phyloP scores from a whole-genome alignment of 1,140 invertebrate species.

The Patella vulgata region DNA sequence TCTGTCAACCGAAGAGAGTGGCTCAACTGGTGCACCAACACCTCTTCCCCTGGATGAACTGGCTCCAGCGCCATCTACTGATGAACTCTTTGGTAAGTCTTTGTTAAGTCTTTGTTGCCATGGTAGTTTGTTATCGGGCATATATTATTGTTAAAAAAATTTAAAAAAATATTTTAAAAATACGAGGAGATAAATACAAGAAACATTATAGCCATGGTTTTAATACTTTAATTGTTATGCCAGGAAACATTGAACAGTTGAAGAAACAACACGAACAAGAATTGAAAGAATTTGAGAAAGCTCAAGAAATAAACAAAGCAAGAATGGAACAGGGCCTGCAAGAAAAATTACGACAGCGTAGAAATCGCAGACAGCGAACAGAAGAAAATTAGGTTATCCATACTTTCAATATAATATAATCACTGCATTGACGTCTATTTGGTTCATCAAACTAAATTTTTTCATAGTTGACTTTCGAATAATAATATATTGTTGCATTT shows the following conservation, averaged over 20 bases:
- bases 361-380: constrained; percentile 23
- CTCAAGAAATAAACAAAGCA: constrained; percentile 62
- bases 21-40: constrained; percentile 36
- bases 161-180: no score
- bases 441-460: no score
- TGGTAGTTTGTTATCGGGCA: no score
- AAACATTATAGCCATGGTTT: no score
- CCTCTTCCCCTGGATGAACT: constrained; percentile 61
- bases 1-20: constrained; percentile 5
- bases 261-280: constrained; percentile 60
- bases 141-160: no score
- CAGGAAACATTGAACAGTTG: constrained; percentile 64
- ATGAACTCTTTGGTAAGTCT: constrained; percentile 66
- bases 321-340: constrained; percentile 62
- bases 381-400: constrained; percentile 1
- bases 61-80: constrained; percentile 61
- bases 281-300: constrained; percentile 57
- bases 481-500: no score
- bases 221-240: no score
- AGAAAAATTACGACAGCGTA: constrained; percentile 52
- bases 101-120: no score
- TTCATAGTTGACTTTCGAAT: no score
- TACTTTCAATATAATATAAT: no score
- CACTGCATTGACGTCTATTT: no score
- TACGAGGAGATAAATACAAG: no score